Percentiles rank a stretch among this genome's conserved stretches.
Evolutionary conservation across 2,888 invertebrate genomes (phyloP).

Genomic region (Lissocephala sabroskyi): DNA sequence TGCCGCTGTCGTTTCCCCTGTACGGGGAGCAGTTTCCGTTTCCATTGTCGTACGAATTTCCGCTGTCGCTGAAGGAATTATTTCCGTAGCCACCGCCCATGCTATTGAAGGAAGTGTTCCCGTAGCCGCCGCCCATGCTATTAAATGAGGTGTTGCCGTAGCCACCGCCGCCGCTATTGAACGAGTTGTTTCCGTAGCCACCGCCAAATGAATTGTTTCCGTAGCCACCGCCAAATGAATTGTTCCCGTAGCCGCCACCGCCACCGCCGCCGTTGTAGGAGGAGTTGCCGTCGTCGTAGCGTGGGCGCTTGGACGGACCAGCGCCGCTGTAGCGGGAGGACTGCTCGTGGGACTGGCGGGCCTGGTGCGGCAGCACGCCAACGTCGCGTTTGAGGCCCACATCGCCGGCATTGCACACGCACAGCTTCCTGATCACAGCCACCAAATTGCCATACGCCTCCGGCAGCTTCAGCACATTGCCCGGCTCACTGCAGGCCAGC

Average conservation of each 20-base stretch:
- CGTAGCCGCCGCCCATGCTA: neutral
- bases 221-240: neutral
- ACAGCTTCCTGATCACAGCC: slow-evolving; percentile 81
- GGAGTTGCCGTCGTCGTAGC: slow-evolving; percentile 21
- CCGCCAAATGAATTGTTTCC: too few species aligned
- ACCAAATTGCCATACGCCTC: slow-evolving; percentile 75
- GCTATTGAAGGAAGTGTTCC: too few species aligned
- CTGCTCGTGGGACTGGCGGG: slow-evolving; percentile 30
- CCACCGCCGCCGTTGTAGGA: slow-evolving; percentile 1
- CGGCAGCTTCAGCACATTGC: slow-evolving; percentile 77
- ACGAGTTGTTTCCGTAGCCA: too few species aligned
- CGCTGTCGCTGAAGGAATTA: too few species aligned
- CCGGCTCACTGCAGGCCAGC: slow-evolving; percentile 85
- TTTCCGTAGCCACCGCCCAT: slow-evolving; percentile 2
- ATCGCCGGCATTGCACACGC: slow-evolving; percentile 84
- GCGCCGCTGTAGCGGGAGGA: slow-evolving; percentile 39
- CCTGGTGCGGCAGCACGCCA: slow-evolving; percentile 64
- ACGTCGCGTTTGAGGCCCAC: slow-evolving; percentile 77
- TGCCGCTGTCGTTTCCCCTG: too few species aligned
- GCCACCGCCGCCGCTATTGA: slow-evolving; percentile 2
- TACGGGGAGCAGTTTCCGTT: neutral
- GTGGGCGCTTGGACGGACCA: slow-evolving; percentile 41
- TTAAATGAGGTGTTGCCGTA: neutral
- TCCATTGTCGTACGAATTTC: neutral
- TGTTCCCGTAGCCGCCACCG: neutral